Conservation (phyloP, 2,113 vertebrate species). For the Callocephalon fimbriatum region DNA sequence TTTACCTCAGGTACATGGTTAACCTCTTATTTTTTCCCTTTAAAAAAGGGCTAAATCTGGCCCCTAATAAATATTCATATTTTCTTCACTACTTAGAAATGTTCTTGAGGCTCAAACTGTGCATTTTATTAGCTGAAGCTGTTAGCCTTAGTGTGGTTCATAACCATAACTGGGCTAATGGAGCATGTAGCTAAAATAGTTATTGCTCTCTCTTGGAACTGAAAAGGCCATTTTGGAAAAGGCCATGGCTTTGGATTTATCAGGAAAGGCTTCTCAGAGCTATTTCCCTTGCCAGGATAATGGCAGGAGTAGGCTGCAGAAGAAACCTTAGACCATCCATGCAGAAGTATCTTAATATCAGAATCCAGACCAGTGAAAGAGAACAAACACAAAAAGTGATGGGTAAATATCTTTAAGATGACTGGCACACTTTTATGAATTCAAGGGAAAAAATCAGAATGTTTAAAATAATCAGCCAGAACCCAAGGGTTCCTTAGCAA, state of each 20-base stretch:
- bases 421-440: neutral
- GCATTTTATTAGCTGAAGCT: conserved; percentile 26
- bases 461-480: neutral
- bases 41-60: neutral
- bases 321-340: neutral
- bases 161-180: conserved; percentile 28
- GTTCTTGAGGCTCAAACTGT: conserved; percentile 2
- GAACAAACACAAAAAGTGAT: neutral
- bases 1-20: neutral
- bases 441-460: neutral
- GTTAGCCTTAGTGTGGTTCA: neutral
- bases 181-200: neutral
- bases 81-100: neutral
- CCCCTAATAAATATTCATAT: neutral
- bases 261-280: neutral
- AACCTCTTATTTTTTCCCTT: fast-evolving
- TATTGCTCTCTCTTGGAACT: neutral
- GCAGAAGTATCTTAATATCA: neutral
- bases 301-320: neutral
- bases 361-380: neutral
- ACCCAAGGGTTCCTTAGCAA: neutral
- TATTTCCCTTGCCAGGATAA: neutral
- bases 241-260: neutral
- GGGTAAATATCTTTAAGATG: neutral
- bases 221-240: neutral